Evolutionary conservation across 2,797 vertebrate genomes (phyloP), one percentile per base, ranked within the genome.

Genomic region (Atherinosoma microstoma): DNA sequence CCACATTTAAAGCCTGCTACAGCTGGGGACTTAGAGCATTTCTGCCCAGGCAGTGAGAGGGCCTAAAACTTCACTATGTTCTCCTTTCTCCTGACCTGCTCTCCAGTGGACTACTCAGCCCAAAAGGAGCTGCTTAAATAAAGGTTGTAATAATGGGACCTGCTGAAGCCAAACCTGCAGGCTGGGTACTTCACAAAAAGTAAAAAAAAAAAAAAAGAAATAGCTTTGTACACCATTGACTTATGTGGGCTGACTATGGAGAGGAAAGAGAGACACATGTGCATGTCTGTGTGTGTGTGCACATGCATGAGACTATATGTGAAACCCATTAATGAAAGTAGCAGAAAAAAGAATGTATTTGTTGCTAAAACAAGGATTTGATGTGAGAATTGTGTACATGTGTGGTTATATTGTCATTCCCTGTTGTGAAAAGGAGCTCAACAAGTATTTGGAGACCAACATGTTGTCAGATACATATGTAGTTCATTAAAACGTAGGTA

Each of bases 91-190:
- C 85, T 78, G 71, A 83, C 80, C 78, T 76, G 60, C 82, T 89
- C 88, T 92, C 87, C 73, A 71, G 85, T 87, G 89, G 84, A 83
- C 78, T 67, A 83, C 85, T 85, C 78, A 79, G 67, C 67, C 86
- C 83, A 79, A 80, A 86, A 93, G 83, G 82, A 87, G 76, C 60
- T 61, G 82, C 87, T 92, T 91, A 91, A 92, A 91, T 90, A 92
- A 89, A 89, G 86, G 71, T 73, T 91, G 67, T 89, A 89, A 92
- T 93, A 92, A 91, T 88, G 79, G 85, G 81, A 82, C 73, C 78
- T 79, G 82, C 80, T 80, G 84, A 88, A 89, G 84, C 82, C 61
- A 69, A 75, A 71, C 89, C 89, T 82, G 75, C 66, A 45, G 81
- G 88, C 85, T 78, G 82, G 77, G 69, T 42, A 63, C 62, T 64